These are phyloP conservation scores for Gonatopus flavifemur DNA, from an alignment of 1,140 invertebrate genomes.

Conservation along the genomic window DNA sequence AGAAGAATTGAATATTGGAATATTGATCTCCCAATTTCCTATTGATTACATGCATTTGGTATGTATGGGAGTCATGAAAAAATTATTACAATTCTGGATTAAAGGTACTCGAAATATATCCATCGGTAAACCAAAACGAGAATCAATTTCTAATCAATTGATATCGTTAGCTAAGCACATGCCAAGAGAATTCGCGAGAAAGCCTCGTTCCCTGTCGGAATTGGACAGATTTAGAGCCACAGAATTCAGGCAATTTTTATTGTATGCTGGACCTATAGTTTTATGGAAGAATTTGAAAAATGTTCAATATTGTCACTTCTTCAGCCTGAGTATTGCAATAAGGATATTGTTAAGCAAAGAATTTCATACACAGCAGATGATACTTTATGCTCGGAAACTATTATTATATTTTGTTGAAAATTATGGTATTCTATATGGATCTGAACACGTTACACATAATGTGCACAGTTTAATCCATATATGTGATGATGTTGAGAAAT, in stretches of 20 bases:
- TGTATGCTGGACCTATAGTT: too few relatives aligned
- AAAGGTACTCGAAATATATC: slow-evolving; percentile 13
- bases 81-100: slow-evolving; percentile 26
- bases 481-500: slow-evolving; percentile 1
- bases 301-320: background rate
- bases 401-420: slow-evolving; percentile 7
- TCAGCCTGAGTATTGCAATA: slow-evolving; percentile 2
- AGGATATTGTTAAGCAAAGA: background rate
- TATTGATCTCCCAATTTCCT: slow-evolving; percentile 22
- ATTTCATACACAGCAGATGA: background rate
- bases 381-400: slow-evolving; percentile 5
- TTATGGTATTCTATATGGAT: slow-evolving; percentile 1
- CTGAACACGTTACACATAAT: slow-evolving; percentile 9
- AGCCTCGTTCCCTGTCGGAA: slow-evolving; percentile 23
- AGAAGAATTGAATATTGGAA: slow-evolving; percentile 13
- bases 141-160: background rate
- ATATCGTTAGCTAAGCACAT: slow-evolving; percentile 1
- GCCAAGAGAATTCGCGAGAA: slow-evolving; percentile 32
- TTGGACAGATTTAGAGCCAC: slow-evolving; percentile 33
- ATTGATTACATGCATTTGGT: slow-evolving; percentile 33
- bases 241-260: slow-evolving; percentile 33
- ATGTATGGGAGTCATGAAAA: slow-evolving; percentile 30
- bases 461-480: slow-evolving; percentile 13
- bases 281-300: too few relatives aligned
- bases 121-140: background rate